Evolutionary conservation across 2,888 invertebrate genomes (phyloP), one percentile per base, ranked within the genome.

Genomic region (Cataglyphis cursor): DNA sequence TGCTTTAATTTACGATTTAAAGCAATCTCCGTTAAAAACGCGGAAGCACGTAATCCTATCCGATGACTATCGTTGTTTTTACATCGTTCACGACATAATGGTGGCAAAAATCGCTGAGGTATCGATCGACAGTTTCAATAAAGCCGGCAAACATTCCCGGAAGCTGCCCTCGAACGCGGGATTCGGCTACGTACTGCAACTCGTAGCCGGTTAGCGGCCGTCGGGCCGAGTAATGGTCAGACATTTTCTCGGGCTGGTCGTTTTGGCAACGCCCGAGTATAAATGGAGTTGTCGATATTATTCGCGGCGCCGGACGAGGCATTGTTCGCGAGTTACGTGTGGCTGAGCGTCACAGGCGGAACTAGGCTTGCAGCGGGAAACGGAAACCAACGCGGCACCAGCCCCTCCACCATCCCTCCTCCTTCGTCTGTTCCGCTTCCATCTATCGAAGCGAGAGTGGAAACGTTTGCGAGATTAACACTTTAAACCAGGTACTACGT

Each of bases 281-380:
- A 86, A 87, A 87, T 75, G 82, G 82, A 81, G 83, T 87, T 90
- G 87, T 89, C 89, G 87, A 91, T 91, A 88, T 91, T 91, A 88
- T 85, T 87, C 86, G 85, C 70, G 78, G 75, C 68, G 59, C 75
- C 72, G 88, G 85, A 74, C 83, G 83, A 78, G 65, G 82, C 72
- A 89, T 89, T 89, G 89, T 89, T 89, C 85, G 73, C 75, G 75
- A 48, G 81, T 61, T 80, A 68, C 68, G 83, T 57, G 72, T 73
- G 81, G 59, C 81, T 54, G 86, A 75, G 74, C 81, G 80, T 72
- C 86, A 68, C 85, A 73, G 80, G 80, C 90, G 88, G 89, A 91
- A 91, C 84, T 86, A 88, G 88, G 83, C 85, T 85, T 83, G 84
- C 73, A 81, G 62, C 89, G 82, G 91, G 90, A 90, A 91, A 74